phyloP scores from a whole-genome alignment of 2,113 vertebrate genomes.

The Muscicapa adusta region DNA sequence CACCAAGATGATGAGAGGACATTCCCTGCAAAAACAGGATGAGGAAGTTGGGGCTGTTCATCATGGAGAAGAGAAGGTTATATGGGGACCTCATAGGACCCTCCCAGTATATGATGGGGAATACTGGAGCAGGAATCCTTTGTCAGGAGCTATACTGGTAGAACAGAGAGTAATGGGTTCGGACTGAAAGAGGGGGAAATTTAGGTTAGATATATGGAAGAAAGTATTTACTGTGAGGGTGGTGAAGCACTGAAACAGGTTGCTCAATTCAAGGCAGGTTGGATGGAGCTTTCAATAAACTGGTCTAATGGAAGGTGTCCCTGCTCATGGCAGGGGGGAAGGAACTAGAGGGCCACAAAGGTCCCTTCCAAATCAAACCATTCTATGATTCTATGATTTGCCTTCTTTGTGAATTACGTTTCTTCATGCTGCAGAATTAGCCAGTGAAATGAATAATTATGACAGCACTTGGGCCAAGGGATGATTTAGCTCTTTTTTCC shows the following conservation, averaged over 20 bases:
- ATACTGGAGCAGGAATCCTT: neutral
- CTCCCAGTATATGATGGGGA: neutral
- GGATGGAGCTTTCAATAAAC: neutral
- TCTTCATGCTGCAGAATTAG: neutral
- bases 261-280: neutral
- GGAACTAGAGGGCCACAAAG: neutral
- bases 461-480: neutral
- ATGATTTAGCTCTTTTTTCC: neutral
- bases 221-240: neutral
- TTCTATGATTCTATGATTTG: neutral
- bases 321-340: neutral
- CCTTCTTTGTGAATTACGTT: neutral
- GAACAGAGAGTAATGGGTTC: neutral
- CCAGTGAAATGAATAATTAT: neutral
- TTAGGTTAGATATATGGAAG: neutral
- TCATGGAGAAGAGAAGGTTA: neutral
- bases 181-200: neutral
- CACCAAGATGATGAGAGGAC: neutral
- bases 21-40: rapidly evolving
- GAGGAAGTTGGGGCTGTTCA: neutral
- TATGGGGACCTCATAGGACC: neutral
- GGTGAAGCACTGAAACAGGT: neutral
- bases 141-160: neutral
- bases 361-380: neutral
- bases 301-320: neutral